These are phyloP conservation scores for Coremacera marginata DNA, from an alignment of 2,888 invertebrate genomes.

Conservation along the genomic window DNA sequence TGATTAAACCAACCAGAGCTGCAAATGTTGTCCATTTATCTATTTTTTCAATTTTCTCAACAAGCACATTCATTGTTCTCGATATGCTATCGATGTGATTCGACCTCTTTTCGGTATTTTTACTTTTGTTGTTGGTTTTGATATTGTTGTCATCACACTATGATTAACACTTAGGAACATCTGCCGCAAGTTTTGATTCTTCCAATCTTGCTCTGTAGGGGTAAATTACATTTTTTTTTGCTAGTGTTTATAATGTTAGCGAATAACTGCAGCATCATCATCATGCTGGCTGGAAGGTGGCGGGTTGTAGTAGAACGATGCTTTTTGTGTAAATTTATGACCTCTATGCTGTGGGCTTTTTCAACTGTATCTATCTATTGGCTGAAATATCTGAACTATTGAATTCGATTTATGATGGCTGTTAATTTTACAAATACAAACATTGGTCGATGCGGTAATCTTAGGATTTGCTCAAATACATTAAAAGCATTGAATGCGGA, in stretches of 20 bases:
- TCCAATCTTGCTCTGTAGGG: not conserved
- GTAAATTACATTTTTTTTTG: not conserved
- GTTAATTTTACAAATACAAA: not conserved
- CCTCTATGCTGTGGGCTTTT: not conserved
- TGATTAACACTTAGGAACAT: slow-evolving; percentile 65
- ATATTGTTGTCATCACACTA: slow-evolving; percentile 54
- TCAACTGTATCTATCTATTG: not conserved
- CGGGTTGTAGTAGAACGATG: not conserved
- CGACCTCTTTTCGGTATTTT: not conserved
- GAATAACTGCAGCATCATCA: not conserved
- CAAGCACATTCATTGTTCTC: slow-evolving; percentile 3
- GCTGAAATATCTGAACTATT: not conserved
- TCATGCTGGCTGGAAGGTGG: not conserved
- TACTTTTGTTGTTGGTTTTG: not conserved
- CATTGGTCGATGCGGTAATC: not conserved
- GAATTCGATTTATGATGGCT: not conserved
- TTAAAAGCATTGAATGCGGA: not conserved
- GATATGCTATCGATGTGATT: slow-evolving; percentile 2
- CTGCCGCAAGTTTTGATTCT: slow-evolving; percentile 49
- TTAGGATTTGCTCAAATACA: not conserved
- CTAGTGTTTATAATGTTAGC: not conserved
- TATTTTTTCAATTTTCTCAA: slow-evolving; percentile 26
- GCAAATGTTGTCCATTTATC: slow-evolving; percentile 17
- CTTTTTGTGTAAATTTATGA: slow-evolving; percentile 5
- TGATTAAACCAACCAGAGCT: not conserved